A percentile compares a stretch with the other conserved stretches of the same genome.
These are phyloP conservation scores for Eupristina koningsbergeri DNA, from an alignment of 1,140 invertebrate genomes.

Conservation along the genomic window DNA sequence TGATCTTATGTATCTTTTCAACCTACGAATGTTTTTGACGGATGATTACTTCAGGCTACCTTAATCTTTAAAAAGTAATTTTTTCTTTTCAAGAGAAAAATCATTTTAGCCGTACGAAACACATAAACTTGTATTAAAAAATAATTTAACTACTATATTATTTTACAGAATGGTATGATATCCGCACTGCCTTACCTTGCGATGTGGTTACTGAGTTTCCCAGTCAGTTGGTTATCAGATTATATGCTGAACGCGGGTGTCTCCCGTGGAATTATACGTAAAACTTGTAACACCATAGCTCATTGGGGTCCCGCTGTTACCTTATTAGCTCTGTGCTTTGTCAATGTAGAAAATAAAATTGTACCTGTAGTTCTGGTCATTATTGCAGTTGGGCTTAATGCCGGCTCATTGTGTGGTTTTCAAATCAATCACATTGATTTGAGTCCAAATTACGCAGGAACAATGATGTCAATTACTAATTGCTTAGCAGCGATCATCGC, in stretches of 20 bases:
- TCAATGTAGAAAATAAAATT: slow-evolving; percentile 48
- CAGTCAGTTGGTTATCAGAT: slow-evolving; percentile 78
- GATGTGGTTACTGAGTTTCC: slow-evolving; percentile 81
- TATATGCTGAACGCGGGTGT: slow-evolving; percentile 75
- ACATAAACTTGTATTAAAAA: too few species aligned
- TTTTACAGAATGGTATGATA: slow-evolving; percentile 79
- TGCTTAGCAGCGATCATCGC: slow-evolving; percentile 77
- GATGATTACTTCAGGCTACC: too few species aligned
- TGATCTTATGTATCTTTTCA: too few species aligned
- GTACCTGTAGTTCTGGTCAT: slow-evolving; percentile 72
- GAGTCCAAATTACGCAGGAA: slow-evolving; percentile 78
- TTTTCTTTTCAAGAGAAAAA: too few species aligned
- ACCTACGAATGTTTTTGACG: too few species aligned
- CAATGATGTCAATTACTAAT: slow-evolving; percentile 80
- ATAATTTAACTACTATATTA: too few species aligned
- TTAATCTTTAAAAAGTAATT: too few species aligned
- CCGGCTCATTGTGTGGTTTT: slow-evolving; percentile 74
- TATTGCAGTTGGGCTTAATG: slow-evolving; percentile 76
- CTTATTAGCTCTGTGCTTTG: slow-evolving; percentile 65
- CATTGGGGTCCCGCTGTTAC: slow-evolving; percentile 71
- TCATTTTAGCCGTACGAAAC: too few species aligned
- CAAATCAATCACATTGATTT: slow-evolving; percentile 80
- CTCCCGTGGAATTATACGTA: slow-evolving; percentile 75
- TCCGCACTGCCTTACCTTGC: slow-evolving; percentile 86
- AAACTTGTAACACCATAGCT: slow-evolving; percentile 78